Base-by-base conservation (phyloP, 2,888 invertebrate species). In the Cryptus armator region DNA sequence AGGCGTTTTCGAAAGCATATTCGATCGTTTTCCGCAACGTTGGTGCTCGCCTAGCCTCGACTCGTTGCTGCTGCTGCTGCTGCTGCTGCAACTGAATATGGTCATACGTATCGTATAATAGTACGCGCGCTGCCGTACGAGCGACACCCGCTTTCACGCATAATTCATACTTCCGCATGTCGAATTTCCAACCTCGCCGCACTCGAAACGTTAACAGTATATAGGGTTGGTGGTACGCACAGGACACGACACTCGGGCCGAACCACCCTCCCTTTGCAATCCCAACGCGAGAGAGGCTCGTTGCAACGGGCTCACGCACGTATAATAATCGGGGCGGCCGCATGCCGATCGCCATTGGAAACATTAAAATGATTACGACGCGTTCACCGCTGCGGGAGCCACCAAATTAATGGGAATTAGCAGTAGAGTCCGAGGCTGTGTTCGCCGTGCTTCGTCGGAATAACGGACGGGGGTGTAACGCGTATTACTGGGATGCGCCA, bases 391-490 rank as follows among this genome's bases (percentile, higher is more conserved):
- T 71, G 59, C 70, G 79, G 75, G 84, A 86, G 43, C 84, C 81
- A 81, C 86, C 86, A 82, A 88, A 89, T 87, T 89, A 88, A 89
- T 89, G 88, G 84, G 87, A 87, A 88, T 89, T 88, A 89, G 87
- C 85, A 77, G 56, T 72, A 44, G 56, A 79, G 83, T 77, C 70
- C 83, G 70, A 77, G 76, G 48, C 6, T 71, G 44, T 46, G 51
- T 37, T 51, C 66, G 70, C 62, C 76, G 62, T 37, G 81, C 71
- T 56, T 72, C 76, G 81, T 84, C 75, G 43, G 64, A 70, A 81
- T 70, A 53, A 56, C 70, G 66, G 44, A 81, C 19, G 70, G 70
- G 37, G 32, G 29, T 66, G 70, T 70, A 81, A 78, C 64, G 78
- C 68, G 70, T 85, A 75, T 75, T 74, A 78, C 70, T 64, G 43